A percentile compares a stretch with the other conserved stretches of the same genome.
These are phyloP conservation scores for Hirtodrosophila duncani DNA, from an alignment of 2,888 invertebrate genomes.

Conservation along the genomic window DNA sequence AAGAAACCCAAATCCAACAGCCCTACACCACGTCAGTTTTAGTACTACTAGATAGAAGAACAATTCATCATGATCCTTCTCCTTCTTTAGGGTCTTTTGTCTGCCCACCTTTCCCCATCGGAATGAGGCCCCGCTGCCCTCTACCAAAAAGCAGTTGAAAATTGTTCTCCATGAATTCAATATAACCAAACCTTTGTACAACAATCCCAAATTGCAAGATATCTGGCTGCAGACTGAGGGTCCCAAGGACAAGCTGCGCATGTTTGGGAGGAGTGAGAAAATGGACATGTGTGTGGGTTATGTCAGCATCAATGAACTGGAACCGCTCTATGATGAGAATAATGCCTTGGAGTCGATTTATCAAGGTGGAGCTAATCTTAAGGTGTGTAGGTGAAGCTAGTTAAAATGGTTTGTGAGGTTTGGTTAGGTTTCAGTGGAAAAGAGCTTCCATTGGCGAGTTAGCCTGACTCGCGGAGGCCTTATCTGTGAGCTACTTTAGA, in stretches of 20 bases:
- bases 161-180: neutral
- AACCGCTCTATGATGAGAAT: conserved; percentile 90
- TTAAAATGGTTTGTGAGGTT: no score
- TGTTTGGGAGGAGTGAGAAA: conserved; percentile 2
- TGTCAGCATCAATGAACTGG: conserved; percentile 90
- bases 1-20: neutral
- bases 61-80: neutral
- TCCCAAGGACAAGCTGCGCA: neutral
- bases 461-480: no score
- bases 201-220: neutral
- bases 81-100: conserved; percentile 23
- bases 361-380: conserved; percentile 9
- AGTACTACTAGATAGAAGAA: neutral
- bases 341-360: conserved; percentile 92
- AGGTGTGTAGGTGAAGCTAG: conserved; percentile 20
- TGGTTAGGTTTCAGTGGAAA: no score
- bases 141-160: conserved; percentile 10
- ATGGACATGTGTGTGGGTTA: conserved; percentile 77
- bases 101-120: conserved; percentile 23
- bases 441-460: no score
- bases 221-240: conserved; percentile 88
- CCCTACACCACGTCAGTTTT: conserved; percentile 13
- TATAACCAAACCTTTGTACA: conserved; percentile 5
- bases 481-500: no score
- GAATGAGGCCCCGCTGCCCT: neutral